Base-by-base conservation (phyloP, 2,113 vertebrate species). In the Lates calcarifer region DNA sequence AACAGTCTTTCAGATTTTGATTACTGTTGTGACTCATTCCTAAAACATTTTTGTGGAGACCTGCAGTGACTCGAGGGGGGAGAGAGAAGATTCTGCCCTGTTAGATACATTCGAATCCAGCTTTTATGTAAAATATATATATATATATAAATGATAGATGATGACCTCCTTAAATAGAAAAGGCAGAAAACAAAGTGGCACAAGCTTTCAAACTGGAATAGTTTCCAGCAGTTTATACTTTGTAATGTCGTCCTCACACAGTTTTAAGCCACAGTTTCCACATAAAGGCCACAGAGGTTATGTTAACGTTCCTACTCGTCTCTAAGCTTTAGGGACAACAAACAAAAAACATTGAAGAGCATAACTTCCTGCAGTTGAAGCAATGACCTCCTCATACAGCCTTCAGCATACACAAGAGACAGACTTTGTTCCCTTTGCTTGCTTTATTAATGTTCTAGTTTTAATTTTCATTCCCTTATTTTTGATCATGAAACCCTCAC, bases 1-100 rank as follows among this genome's bases (percentile, higher is more conserved):
- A 33, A 1, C 69, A 20, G 67, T 28, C 24, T 63, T 45, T 75
- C 45, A 29, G 60, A 64, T 51, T 72, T 68, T 57, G 74, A 76
- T 77, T 47, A 17, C 63, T 45, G 66, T 20, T 60, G 18, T 33
- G 66, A 62, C n/a, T 62, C 67, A 20, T 45, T 62, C 57, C 22
- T 17, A 5, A 39, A n/a, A 6, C 0, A 0, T 47, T 81, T 78
- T 55, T 6, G 20, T 31, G 60, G 41, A 37, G 47, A 37, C 47
- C 3, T 17, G 17, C 26, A 31, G 57, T 24, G 28, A 12, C 39
- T 43, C 0, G 12, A 9, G 12, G 11, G 2, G 13, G 0, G 3
- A n/a, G n/a, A n/a, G 10, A 33, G 26, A 28, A 11, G 7, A 43
- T 22, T 43, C 9, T 6, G 45, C 3, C n/a, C n/a, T 55, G 51